Evolutionary conservation across 2,113 vertebrate species (phyloP).

Genomic region (Typhlomys cinereus): DNA sequence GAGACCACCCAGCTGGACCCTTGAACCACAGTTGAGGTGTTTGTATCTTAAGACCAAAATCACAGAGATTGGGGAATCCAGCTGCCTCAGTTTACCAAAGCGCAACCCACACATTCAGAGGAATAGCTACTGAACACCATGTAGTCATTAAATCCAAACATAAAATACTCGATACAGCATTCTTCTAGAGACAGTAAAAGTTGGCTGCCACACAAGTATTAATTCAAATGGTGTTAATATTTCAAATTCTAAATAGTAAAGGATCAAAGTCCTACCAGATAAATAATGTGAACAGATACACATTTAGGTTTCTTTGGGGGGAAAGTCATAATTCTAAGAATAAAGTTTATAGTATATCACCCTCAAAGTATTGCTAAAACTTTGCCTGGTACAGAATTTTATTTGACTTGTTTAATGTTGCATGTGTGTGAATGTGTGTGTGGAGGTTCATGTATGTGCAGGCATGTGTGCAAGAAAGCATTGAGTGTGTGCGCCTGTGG

Average conservation of each 20-base stretch:
- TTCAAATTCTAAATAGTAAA: conserved; percentile 22
- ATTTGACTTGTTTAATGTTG: background rate
- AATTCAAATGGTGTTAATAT: no score
- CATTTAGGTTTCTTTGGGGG: background rate
- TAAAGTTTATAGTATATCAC: background rate
- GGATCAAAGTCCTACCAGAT: background rate
- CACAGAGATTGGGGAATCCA: background rate
- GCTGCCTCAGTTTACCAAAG: background rate
- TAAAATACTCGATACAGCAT: background rate
- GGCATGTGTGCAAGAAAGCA: no score
- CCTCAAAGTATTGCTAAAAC: background rate
- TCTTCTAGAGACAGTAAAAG: background rate
- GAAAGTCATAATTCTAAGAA: background rate
- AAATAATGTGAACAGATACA: background rate
- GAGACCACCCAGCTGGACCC: background rate
- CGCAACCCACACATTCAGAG: background rate
- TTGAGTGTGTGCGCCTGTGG: no score
- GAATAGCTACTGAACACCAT: background rate
- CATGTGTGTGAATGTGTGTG: no score
- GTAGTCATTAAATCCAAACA: background rate
- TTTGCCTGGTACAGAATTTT: background rate
- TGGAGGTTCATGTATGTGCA: no score
- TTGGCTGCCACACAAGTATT: background rate
- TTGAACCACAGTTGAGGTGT: background rate
- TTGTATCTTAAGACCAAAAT: background rate